Conservation (phyloP, 2,113 vertebrate genomes). For the Aphelocoma coerulescens region DNA sequence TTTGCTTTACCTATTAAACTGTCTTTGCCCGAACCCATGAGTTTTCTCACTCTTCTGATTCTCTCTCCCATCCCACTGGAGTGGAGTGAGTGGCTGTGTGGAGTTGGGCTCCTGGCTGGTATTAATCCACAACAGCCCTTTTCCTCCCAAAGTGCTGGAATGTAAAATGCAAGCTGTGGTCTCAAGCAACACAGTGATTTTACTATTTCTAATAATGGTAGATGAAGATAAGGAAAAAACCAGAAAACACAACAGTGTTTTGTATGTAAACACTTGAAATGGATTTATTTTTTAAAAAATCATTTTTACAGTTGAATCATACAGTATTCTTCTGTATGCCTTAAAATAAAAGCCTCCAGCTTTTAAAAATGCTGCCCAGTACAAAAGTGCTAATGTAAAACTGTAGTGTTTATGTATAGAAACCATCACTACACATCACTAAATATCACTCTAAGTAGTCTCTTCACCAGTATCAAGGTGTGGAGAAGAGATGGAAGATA, state of each 20-base stretch:
- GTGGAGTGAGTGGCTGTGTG: not conserved
- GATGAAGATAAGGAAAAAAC: not conserved
- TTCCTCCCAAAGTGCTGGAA: not conserved
- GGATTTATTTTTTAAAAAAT: constrained; percentile 71
- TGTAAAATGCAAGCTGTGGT: not conserved
- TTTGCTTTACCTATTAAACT: not conserved
- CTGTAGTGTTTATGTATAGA: not conserved
- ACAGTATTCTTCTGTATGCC: constrained; percentile 30
- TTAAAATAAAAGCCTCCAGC: constrained; percentile 57
- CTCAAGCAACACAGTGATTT: not conserved
- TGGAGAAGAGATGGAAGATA: not conserved
- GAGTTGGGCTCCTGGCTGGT: not conserved
- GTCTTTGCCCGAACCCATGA: not conserved
- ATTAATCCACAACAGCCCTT: not conserved
- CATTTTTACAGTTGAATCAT: constrained; percentile 54
- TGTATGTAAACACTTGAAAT: constrained; percentile 60
- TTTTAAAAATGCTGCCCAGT: constrained; percentile 40
- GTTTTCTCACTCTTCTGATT: not conserved
- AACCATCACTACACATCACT: constrained; percentile 9
- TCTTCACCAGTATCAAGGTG: not conserved
- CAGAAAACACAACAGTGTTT: not conserved
- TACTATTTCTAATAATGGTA: not conserved
- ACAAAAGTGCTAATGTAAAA: constrained; percentile 60
- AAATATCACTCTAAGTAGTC: not conserved
- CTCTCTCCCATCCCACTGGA: not conserved